Conservation (phyloP, 1,140 invertebrate genomes). For the Drosophila chauvacae region DNA sequence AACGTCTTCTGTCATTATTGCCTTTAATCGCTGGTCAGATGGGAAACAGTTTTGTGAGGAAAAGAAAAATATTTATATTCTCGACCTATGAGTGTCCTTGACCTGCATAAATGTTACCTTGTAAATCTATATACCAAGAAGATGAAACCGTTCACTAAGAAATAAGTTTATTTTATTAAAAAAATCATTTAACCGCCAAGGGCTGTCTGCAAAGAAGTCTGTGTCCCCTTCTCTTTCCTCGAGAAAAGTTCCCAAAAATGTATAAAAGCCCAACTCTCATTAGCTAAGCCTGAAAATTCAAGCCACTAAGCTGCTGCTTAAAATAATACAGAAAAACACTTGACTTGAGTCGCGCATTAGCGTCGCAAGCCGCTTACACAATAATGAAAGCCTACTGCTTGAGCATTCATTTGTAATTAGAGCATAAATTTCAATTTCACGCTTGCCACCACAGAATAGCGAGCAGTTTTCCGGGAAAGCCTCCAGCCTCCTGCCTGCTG, state of each 20-base stretch:
- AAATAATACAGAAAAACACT: constrained; percentile 27
- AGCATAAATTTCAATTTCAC: constrained; percentile 77
- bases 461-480: constrained; percentile 30
- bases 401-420: constrained; percentile 61
- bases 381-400: constrained; percentile 46
- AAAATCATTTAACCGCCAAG: constrained; percentile 10
- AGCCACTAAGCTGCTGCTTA: constrained; percentile 42
- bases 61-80: not conserved
- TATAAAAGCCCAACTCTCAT: constrained; percentile 51
- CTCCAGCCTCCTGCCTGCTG: not conserved
- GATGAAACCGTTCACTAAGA: not conserved
- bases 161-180: not conserved
- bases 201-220: not conserved
- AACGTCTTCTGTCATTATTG: not conserved
- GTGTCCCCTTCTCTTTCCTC: not conserved
- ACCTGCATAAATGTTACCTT: not conserved
- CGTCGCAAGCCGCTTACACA: constrained; percentile 59
- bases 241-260: constrained; percentile 16
- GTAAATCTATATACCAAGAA: not conserved
- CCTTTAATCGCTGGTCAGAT: not conserved
- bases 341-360: constrained; percentile 39
- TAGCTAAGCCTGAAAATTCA: constrained; percentile 48
- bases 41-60: not conserved
- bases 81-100: not conserved
- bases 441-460: constrained; percentile 50